Evolutionary conservation across 2,888 invertebrate genomes (phyloP), one percentile per base, ranked within the genome.

Genomic region (Dicranocentrus wangi): DNA sequence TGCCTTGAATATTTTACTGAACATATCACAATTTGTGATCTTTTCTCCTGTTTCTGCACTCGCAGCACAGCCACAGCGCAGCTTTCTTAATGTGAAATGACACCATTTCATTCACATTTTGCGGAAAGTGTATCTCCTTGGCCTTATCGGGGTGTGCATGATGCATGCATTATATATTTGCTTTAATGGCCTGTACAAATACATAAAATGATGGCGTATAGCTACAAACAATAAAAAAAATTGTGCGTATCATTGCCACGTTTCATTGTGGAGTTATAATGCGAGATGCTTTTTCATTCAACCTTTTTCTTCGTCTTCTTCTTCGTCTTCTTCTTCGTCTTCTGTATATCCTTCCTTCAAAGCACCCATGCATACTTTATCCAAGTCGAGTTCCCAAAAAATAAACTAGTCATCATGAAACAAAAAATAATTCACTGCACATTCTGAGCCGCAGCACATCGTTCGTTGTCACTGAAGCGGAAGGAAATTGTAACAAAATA

Each of bases 341-440:
- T n/a, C n/a, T n/a, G n/a, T 39, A 13, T 39, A 39, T 10, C 55
- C 47, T n/a, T 47, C n/a, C 25, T 23, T 39, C 42, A 63, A 23
- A 28, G 61, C 72, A 72, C 72, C 63, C 72, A 72, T 28, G 61
- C 61, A 61, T 72, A 51, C 71, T 19, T 27, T 28, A 47, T 42
- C 7, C 39, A 39, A 39, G 2, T 47, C n/a, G n/a, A 47, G n/a
- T n/a, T 47, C 15, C 47, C 3, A 51, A 27, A 28, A 39, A 63
- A 63, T 63, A 51, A 51, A 51, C 72, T 51, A 72, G 72, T 72
- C 72, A 72, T 72, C 39, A 19, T 55, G n/a, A 32, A 32, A n/a
- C 2, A 39, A 32, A 39, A 63, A 39, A n/a, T 27, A n/a, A n/a
- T 61, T n/a, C n/a, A n/a, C n/a, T n/a, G n/a, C n/a, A n/a, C n/a